These are phyloP conservation scores for Dicrurus megarhynchus DNA, from an alignment of 2,113 vertebrate genomes.

Conservation along the genomic window DNA sequence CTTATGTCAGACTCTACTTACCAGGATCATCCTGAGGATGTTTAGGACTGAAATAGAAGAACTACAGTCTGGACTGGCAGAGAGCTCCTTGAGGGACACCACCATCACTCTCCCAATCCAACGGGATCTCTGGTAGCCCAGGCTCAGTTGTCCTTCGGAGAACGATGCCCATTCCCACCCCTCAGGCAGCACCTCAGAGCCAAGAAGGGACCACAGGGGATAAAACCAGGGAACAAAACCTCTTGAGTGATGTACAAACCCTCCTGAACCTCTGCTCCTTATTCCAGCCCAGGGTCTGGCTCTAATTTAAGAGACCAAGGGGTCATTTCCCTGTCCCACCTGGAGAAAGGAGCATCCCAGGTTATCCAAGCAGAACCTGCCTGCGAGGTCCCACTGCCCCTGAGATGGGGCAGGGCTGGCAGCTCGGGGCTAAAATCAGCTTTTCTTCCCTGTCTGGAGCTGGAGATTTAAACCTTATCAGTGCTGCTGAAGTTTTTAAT, in stretches of 20 bases:
- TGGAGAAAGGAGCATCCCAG: background rate
- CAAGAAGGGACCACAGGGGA: background rate
- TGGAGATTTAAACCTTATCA: background rate
- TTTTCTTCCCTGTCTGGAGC: background rate
- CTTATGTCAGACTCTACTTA: fast-evolving
- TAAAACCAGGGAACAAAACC: background rate
- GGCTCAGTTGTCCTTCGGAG: background rate
- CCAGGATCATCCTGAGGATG: background rate
- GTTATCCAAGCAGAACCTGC: background rate
- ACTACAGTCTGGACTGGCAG: background rate
- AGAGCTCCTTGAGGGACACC: background rate
- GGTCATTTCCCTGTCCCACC: background rate
- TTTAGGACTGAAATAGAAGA: background rate
- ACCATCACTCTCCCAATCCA: background rate
- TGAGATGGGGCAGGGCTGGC: background rate
- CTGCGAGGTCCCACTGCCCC: background rate
- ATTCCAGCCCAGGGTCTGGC: background rate
- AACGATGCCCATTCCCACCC: background rate
- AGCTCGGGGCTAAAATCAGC: background rate
- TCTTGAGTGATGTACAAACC: background rate
- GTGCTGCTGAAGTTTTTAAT: constrained; percentile 7
- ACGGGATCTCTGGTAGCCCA: background rate
- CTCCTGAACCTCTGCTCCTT: background rate
- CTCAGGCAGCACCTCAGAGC: background rate
- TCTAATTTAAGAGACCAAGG: background rate